Conservation (phyloP, 2,113 vertebrate species). For the Tympanuchus pallidicinctus region DNA sequence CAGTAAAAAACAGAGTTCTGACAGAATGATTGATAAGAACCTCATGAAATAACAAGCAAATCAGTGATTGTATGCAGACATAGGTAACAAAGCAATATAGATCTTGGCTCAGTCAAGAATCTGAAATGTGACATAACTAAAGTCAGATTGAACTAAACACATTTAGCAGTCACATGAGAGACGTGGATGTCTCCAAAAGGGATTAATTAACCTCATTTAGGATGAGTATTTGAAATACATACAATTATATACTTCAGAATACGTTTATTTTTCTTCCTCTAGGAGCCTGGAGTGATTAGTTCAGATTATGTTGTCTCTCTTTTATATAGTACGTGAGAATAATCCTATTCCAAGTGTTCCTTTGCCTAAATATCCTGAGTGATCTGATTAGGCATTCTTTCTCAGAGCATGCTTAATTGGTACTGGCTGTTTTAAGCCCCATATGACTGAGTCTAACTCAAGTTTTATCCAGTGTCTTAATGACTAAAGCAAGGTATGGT, state of each 20-base stretch:
- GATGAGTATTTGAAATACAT: not conserved
- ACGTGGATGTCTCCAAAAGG: not conserved
- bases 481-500: not conserved
- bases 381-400: not conserved
- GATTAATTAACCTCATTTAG: not conserved
- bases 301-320: constrained; percentile 3
- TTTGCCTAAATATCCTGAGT: not conserved
- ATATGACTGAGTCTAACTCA: not conserved
- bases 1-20: not conserved
- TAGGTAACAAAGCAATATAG: not conserved
- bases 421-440: not conserved
- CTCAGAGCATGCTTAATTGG: fast-evolving
- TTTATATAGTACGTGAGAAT: not conserved
- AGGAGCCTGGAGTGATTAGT: not conserved
- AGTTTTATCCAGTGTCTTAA: constrained; percentile 14
- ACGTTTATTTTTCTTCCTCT: not conserved
- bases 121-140: not conserved
- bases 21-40: not conserved
- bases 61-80: fast-evolving
- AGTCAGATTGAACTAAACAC: not conserved
- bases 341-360: not conserved
- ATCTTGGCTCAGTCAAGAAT: not conserved
- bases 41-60: not conserved
- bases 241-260: not conserved
- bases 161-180: not conserved